Conservation (phyloP, 1,140 invertebrate genomes). For the Drepana arcuata region DNA sequence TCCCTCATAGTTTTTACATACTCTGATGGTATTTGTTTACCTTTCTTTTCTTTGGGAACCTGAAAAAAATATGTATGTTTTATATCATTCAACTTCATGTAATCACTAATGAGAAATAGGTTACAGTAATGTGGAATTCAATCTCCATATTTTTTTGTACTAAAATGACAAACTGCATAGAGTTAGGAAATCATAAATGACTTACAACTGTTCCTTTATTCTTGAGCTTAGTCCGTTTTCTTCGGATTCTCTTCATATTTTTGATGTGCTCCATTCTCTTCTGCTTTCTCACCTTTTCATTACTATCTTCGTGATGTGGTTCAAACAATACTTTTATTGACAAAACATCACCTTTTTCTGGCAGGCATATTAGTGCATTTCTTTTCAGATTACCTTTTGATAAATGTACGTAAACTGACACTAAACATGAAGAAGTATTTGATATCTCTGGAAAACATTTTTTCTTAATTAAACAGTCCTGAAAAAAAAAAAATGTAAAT, state of each 20-base stretch:
- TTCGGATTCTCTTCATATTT: slow-evolving; percentile 74
- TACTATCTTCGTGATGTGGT: slow-evolving; percentile 73
- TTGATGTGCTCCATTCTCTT: slow-evolving; percentile 74
- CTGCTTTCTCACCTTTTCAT: slow-evolving; percentile 72
- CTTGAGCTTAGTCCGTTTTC: slow-evolving; percentile 71
- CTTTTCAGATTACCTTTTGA: slow-evolving; percentile 36
- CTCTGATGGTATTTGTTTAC: slow-evolving; percentile 38
- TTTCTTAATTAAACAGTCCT: slow-evolving; percentile 32
- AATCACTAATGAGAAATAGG: no score
- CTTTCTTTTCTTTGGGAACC: background rate
- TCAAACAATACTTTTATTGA: slow-evolving; percentile 68
- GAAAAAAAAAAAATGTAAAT: slow-evolving; percentile 20
- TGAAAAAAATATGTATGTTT: no score
- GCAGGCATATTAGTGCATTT: slow-evolving; percentile 79
- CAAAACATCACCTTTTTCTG: slow-evolving; percentile 69
- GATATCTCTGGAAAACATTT: slow-evolving; percentile 22
- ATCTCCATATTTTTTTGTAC: no score
- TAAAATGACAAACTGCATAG: no score
- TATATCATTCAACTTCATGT: no score
- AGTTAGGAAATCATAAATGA: background rate
- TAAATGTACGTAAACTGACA: slow-evolving; percentile 40
- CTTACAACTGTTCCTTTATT: slow-evolving; percentile 38
- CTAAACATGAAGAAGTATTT: slow-evolving; percentile 31
- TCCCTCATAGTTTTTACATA: slow-evolving; percentile 76
- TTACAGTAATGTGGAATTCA: no score